A percentile compares a stretch with the other conserved stretches of the same genome.
Evolutionary conservation across 2,888 invertebrate species (phyloP).

Genomic region (Drosophila borealis): DNA sequence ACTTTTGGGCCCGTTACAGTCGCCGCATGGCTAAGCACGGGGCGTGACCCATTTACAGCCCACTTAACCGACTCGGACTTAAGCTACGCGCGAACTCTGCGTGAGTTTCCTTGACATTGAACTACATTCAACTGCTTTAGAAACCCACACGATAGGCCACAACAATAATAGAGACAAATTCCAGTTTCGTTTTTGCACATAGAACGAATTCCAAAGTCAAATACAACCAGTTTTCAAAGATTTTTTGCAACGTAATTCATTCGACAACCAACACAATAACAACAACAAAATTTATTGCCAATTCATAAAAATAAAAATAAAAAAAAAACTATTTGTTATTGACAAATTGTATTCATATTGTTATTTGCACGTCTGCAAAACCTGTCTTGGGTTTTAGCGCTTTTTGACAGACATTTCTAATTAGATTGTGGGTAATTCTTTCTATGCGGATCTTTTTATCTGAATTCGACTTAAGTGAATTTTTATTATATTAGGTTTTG

Average conservation of each 20-base stretch:
- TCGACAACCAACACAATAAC: conserved; percentile 41
- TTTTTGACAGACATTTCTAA: conserved; percentile 2
- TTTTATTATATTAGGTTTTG: background rate
- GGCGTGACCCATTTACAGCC: conserved; percentile 51
- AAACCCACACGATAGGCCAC: conserved; percentile 28
- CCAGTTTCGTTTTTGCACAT: conserved; percentile 50
- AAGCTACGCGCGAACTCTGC: background rate
- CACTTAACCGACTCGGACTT: conserved; percentile 16
- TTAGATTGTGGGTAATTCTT: background rate
- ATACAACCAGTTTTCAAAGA: conserved; percentile 56
- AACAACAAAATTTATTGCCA: conserved; percentile 36
- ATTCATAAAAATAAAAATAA: conserved; percentile 20
- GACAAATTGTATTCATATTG: conserved; percentile 36
- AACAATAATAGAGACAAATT: conserved; percentile 30
- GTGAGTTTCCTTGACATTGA: conserved; percentile 73
- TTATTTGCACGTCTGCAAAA: conserved; percentile 35
- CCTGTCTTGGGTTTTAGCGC: conserved; percentile 24
- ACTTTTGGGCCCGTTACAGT: conserved; percentile 5
- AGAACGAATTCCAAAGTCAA: conserved; percentile 67
- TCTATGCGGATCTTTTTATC: background rate
- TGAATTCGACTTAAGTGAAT: background rate
- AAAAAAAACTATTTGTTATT: conserved; percentile 37
- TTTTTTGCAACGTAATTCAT: conserved; percentile 52
- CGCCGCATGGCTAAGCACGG: conserved; percentile 23
- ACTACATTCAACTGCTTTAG: conserved; percentile 56